Evolutionary conservation across 2,797 vertebrate genomes (phyloP).

Genomic region (Phrynocephalus guinanensis): DNA sequence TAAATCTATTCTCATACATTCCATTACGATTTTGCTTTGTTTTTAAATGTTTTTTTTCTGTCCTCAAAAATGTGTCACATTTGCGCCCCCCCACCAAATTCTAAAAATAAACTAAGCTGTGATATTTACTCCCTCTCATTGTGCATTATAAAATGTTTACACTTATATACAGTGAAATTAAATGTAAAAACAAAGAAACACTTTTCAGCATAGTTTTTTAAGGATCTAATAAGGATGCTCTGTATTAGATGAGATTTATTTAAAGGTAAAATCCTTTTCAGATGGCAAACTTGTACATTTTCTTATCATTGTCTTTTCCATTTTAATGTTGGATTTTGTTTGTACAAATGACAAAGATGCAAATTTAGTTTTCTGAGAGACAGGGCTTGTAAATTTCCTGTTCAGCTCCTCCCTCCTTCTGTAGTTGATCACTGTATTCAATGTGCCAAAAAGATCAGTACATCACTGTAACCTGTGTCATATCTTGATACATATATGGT

Average conservation of each 20-base stretch:
- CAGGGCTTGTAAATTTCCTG: conserved; percentile 62
- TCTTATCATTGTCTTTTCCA: conserved; percentile 66
- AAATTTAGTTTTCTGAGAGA: conserved; percentile 66
- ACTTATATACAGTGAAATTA: conserved; percentile 73
- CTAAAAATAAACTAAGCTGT: conserved; percentile 70
- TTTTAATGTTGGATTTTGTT: conserved; percentile 68
- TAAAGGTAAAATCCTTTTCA: conserved; percentile 65
- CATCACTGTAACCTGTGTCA: conserved; percentile 40
- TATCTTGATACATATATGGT: conserved; percentile 32
- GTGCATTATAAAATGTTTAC: conserved; percentile 78
- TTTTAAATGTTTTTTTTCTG: conserved; percentile 65
- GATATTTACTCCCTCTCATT: conserved; percentile 73
- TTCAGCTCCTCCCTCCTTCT: conserved; percentile 64
- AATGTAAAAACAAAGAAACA: conserved; percentile 50
- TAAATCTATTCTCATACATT: conserved; percentile 63
- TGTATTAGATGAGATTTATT: conserved; percentile 68
- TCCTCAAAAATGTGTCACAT: conserved; percentile 65
- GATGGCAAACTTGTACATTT: conserved; percentile 61
- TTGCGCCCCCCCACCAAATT: conserved; percentile 67
- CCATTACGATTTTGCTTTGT: conserved; percentile 63
- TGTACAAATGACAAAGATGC: conserved; percentile 68
- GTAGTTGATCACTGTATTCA: conserved; percentile 71
- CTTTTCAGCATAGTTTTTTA: conserved; percentile 66
- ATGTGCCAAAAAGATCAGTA: conserved; percentile 64
- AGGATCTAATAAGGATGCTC: conserved; percentile 55